Evolutionary conservation across 2,797 vertebrate species (phyloP).

Genomic region (Paramormyrops hopkinsi): DNA sequence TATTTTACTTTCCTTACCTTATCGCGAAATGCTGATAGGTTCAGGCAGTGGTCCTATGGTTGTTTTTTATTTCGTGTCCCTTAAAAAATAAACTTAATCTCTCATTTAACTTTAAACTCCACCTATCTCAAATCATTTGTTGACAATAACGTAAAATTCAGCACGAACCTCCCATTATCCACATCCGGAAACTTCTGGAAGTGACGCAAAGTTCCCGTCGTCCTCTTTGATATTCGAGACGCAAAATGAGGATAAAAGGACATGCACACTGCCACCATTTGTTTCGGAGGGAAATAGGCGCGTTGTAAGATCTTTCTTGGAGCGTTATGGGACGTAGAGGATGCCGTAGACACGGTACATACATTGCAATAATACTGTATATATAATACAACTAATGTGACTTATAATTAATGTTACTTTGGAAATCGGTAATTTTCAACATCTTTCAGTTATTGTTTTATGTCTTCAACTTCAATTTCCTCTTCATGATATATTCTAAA

Average conservation of each 20-base stretch:
- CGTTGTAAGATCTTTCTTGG: background rate
- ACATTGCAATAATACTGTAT: background rate
- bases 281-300: background rate
- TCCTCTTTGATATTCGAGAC: background rate
- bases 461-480: background rate
- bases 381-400: background rate
- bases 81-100: background rate
- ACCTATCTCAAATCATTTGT: background rate
- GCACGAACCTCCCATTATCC: constrained; percentile 4
- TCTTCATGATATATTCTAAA: background rate
- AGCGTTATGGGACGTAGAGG: background rate
- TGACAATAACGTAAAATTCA: background rate
- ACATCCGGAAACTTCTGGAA: constrained; percentile 21
- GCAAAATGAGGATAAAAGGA: background rate
- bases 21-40: background rate
- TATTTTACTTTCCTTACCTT: constrained; percentile 9
- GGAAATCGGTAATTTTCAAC: background rate
- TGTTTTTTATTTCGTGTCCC: background rate
- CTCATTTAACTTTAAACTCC: background rate
- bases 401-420: background rate
- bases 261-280: background rate
- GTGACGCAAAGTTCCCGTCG: background rate
- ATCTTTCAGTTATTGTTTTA: background rate
- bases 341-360: background rate
- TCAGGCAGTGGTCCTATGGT: background rate